Conservation (phyloP, 1,140 invertebrate species). For the Heliconius nattereri region DNA sequence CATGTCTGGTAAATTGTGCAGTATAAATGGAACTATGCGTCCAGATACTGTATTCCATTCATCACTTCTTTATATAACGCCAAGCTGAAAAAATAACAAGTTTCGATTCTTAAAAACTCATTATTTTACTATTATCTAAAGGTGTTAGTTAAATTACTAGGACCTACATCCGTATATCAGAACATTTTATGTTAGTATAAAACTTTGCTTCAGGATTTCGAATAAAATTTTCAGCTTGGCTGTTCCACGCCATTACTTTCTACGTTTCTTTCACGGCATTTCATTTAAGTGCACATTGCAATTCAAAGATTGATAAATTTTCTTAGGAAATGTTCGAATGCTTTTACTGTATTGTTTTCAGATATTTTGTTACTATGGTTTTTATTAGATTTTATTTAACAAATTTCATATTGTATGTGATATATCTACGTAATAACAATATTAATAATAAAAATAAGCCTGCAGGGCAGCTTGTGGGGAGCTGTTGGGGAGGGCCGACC, state of each 20-base stretch:
- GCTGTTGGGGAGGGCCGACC: no score
- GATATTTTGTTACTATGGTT: not conserved
- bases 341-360: slow-evolving; percentile 3
- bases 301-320: slow-evolving; percentile 11
- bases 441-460: no score
- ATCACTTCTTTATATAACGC: no score
- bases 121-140: not conserved
- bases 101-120: not conserved
- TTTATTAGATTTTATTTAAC: not conserved
- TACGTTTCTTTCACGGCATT: slow-evolving; percentile 12
- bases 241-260: slow-evolving; percentile 11
- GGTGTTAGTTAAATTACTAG: not conserved
- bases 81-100: no score
- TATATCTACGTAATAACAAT: no score
- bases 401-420: no score
- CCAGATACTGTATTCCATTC: no score
- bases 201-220: not conserved
- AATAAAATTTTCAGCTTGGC: slow-evolving; percentile 12
- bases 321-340: not conserved
- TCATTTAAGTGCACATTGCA: slow-evolving; percentile 12
- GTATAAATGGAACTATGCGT: no score
- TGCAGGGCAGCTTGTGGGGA: no score
- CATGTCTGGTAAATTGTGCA: no score
- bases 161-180: not conserved
- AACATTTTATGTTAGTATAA: slow-evolving; percentile 8